phyloP scores from a whole-genome alignment of 2,888 invertebrate genomes.

The Drosophila paracracens region DNA sequence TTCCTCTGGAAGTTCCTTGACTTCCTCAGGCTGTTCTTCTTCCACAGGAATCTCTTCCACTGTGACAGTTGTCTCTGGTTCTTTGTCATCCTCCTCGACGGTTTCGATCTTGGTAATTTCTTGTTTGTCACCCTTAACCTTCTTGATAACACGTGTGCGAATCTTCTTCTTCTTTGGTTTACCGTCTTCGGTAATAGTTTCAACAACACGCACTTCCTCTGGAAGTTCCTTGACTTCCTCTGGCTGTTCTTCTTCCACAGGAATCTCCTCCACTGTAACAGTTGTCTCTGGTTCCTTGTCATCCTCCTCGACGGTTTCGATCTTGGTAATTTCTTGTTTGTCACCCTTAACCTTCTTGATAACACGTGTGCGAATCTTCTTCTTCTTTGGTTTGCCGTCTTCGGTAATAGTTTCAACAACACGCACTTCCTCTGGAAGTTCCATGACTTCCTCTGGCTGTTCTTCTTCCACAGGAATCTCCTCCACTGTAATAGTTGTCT shows the following conservation, averaged over 20 bases:
- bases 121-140: slow-evolving; percentile 51
- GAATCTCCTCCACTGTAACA: slow-evolving; percentile 44
- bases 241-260: slow-evolving; percentile 36
- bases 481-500: slow-evolving; percentile 49
- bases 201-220: slow-evolving; percentile 44
- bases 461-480: slow-evolving; percentile 43
- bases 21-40: slow-evolving; percentile 22
- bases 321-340: slow-evolving; percentile 53
- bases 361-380: slow-evolving; percentile 48
- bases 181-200: slow-evolving; percentile 45
- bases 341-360: slow-evolving; percentile 52
- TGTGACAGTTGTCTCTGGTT: slow-evolving; percentile 36
- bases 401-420: slow-evolving; percentile 37
- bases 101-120: slow-evolving; percentile 54
- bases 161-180: slow-evolving; percentile 47
- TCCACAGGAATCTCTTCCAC: slow-evolving; percentile 13
- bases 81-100: slow-evolving; percentile 38
- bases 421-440: slow-evolving; percentile 51
- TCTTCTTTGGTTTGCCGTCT: slow-evolving; percentile 45
- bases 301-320: slow-evolving; percentile 53
- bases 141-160: slow-evolving; percentile 53
- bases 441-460: slow-evolving; percentile 29
- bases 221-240: slow-evolving; percentile 42
- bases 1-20: slow-evolving; percentile 36
- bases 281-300: slow-evolving; percentile 48